A percentile compares a stretch with the other conserved stretches of the same genome.
phyloP scores from a whole-genome alignment of 2,888 invertebrate species.

The Oxycera nigricornis region DNA sequence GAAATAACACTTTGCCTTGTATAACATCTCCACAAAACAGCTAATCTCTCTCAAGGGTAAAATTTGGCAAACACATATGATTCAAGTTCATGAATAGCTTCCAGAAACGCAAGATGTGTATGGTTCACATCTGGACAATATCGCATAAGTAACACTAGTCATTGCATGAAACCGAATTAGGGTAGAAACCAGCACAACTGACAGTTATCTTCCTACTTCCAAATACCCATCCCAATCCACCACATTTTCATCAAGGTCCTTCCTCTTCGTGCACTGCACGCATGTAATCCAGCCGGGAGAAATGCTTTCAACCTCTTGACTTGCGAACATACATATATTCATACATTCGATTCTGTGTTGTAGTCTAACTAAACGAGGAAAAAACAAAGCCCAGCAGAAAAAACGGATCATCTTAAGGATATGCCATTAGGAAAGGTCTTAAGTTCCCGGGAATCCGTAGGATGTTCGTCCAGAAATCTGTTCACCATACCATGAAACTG shows the following conservation, averaged over 20 bases:
- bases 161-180: constrained; percentile 36
- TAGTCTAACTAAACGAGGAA: not conserved
- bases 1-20: not conserved
- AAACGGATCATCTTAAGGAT: constrained; percentile 24
- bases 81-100: constrained; percentile 1
- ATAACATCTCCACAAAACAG: not conserved
- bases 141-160: constrained; percentile 31
- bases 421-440: constrained; percentile 27
- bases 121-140: constrained; percentile 43
- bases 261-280: too few species aligned
- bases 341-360: not conserved
- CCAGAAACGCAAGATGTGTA: not conserved
- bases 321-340: not conserved
- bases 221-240: constrained; percentile 2
- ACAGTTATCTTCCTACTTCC: constrained; percentile 19
- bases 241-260: constrained; percentile 2
- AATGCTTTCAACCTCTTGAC: constrained; percentile 41
- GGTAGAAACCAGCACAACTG: constrained; percentile 25
- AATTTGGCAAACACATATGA: constrained; percentile 38
- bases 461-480: constrained; percentile 31
- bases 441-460: constrained; percentile 25
- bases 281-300: constrained; percentile 20
- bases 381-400: not conserved
- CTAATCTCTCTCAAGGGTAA: not conserved
- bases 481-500: constrained; percentile 32